Evolutionary conservation across 1,140 invertebrate genomes (phyloP).

Genomic region (Cyphomyrmex costatus): DNA sequence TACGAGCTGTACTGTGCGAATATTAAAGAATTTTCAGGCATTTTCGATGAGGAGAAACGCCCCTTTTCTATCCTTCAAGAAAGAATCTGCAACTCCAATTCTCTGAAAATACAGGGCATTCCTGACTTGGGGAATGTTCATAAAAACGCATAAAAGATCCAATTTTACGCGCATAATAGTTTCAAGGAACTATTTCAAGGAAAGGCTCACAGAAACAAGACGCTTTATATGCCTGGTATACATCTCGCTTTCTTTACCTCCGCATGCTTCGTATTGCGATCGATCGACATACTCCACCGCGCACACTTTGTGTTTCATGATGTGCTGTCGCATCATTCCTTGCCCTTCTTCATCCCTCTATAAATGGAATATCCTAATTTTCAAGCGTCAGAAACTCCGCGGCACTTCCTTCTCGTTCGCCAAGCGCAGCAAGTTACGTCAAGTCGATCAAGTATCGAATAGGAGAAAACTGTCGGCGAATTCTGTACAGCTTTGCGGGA

Average conservation of each 20-base stretch:
- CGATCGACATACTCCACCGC: constrained; percentile 10
- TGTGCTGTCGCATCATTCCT: constrained; percentile 16
- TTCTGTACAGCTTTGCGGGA: constrained; percentile 26
- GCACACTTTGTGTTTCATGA: constrained; percentile 15
- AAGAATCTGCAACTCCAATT: constrained; percentile 29
- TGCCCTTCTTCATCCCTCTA: not conserved
- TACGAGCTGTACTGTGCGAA: constrained; percentile 41
- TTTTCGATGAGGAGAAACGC: constrained; percentile 29
- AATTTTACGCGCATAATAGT: constrained; percentile 37
- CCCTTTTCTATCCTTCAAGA: not conserved
- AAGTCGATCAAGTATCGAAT: constrained; percentile 3
- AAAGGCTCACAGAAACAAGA: not conserved
- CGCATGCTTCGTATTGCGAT: not conserved
- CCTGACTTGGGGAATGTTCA: constrained; percentile 29
- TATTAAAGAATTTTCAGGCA: constrained; percentile 60
- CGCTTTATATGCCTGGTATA: not conserved
- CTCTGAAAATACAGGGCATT: constrained; percentile 33
- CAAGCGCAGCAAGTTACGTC: constrained; percentile 27
- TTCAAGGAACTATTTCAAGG: constrained; percentile 11
- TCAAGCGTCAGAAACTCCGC: not conserved
- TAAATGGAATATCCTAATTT: constrained; percentile 30
- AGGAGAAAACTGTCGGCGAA: constrained; percentile 49
- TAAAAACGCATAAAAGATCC: constrained; percentile 53
- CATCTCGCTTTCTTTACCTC: not conserved
- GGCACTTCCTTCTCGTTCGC: constrained; percentile 22